Evolutionary conservation across 2,888 invertebrate species (phyloP).

Genomic region (Perizoma affinitatum): DNA sequence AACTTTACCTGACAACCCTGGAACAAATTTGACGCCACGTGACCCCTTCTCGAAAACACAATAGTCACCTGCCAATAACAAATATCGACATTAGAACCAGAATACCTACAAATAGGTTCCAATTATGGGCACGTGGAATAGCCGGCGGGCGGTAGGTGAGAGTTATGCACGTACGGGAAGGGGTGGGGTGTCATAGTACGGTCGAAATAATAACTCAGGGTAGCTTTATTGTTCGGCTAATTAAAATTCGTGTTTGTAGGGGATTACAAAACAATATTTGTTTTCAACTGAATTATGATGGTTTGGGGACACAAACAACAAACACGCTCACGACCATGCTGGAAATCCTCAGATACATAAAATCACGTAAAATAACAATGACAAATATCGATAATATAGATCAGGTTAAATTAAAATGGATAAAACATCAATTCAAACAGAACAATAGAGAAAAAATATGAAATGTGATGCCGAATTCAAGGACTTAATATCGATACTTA

Average conservation of each 20-base stretch:
- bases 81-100: slow-evolving; percentile 12
- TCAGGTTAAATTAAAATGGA: too few species aligned
- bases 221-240: slow-evolving; percentile 17
- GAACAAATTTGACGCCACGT: neutral
- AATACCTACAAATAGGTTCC: neutral
- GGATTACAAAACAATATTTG: slow-evolving; percentile 2
- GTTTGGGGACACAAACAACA: too few species aligned
- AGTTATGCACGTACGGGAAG: slow-evolving; percentile 17
- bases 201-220: slow-evolving; percentile 1
- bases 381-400: too few species aligned
- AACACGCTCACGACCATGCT: too few species aligned
- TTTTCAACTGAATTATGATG: neutral
- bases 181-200: slow-evolving; percentile 6
- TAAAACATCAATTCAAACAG: too few species aligned
- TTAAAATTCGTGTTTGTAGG: slow-evolving; percentile 10
- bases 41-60: neutral
- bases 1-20: too few species aligned
- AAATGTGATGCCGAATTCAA: too few species aligned
- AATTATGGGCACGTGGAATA: slow-evolving; percentile 1
- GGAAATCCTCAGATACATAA: too few species aligned
- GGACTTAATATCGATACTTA: too few species aligned
- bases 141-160: slow-evolving; percentile 13
- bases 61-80: slow-evolving; percentile 7
- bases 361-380: too few species aligned
- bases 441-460: too few species aligned